These are phyloP conservation scores for Chromobotia macracanthus DNA, from an alignment of 2,797 vertebrate genomes.

Conservation along the genomic window DNA sequence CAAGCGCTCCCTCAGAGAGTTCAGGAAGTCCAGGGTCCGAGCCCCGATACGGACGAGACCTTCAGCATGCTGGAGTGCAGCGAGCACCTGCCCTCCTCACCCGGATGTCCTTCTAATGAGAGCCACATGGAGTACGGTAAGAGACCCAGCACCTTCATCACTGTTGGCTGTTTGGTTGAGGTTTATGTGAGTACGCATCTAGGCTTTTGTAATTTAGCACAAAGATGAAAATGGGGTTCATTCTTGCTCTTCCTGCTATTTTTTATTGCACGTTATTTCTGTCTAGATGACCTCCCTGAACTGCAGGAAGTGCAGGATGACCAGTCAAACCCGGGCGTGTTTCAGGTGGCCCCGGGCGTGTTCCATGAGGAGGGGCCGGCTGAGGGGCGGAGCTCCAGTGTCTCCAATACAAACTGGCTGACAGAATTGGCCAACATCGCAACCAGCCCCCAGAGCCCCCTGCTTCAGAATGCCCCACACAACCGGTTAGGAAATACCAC, in stretches of 20 bases:
- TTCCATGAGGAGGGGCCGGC: slow-evolving; percentile 90
- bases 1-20: slow-evolving; percentile 80
- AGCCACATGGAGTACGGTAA: slow-evolving; percentile 97
- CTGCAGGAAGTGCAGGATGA: slow-evolving; percentile 95
- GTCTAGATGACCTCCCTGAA: slow-evolving; percentile 94
- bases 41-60: slow-evolving; percentile 86
- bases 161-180: neutral
- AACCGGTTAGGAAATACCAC: slow-evolving; percentile 68
- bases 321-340: slow-evolving; percentile 83
- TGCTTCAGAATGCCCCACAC: slow-evolving; percentile 86
- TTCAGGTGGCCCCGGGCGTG: slow-evolving; percentile 86
- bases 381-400: slow-evolving; percentile 77
- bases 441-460: slow-evolving; percentile 95
- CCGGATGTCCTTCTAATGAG: slow-evolving; percentile 87
- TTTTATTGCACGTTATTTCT: neutral
- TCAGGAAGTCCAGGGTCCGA: slow-evolving; percentile 78
- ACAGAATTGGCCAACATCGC: slow-evolving; percentile 96
- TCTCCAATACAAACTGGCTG: slow-evolving; percentile 91
- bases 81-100: slow-evolving; percentile 92
- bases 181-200: neutral
- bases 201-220: neutral
- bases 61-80: slow-evolving; percentile 93
- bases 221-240: neutral
- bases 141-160: neutral
- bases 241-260: too few species aligned